A percentile compares a stretch with the other conserved stretches of the same genome.
Evolutionary conservation across 2,113 vertebrate genomes (phyloP).

Genomic region (Athene cunicularia): DNA sequence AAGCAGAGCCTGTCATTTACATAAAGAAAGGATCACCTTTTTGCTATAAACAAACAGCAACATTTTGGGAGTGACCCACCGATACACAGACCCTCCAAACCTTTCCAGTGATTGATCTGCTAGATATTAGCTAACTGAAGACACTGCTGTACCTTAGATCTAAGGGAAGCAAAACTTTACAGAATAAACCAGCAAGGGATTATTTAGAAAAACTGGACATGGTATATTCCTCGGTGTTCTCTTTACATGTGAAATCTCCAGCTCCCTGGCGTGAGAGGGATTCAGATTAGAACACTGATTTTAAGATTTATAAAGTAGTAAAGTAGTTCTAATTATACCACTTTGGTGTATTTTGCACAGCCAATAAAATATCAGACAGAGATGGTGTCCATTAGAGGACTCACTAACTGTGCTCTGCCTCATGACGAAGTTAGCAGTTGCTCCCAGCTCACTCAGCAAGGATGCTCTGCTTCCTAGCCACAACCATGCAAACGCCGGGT

Average conservation of each 20-base stretch:
- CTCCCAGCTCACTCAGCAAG: background rate
- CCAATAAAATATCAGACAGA: accelerated
- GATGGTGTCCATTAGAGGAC: background rate
- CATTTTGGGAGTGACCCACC: background rate
- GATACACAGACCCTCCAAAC: background rate
- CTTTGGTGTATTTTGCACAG: background rate
- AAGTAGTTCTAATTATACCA: background rate
- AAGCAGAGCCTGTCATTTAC: background rate
- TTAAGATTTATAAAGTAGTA: background rate
- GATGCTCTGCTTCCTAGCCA: background rate
- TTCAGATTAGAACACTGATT: background rate
- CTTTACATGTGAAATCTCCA: background rate
- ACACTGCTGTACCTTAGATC: background rate
- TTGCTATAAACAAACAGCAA: background rate
- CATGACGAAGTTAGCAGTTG: background rate
- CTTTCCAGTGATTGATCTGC: background rate
- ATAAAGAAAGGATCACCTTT: background rate
- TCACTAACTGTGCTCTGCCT: background rate
- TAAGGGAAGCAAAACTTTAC: background rate
- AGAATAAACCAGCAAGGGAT: background rate
- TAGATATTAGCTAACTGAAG: background rate
- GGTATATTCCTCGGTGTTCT: background rate
- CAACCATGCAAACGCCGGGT: accelerated
- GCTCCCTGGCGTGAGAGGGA: accelerated
- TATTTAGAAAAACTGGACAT: background rate